Conservation (phyloP, 1,140 invertebrate genomes). For the Brachionus rotundiformis region DNA sequence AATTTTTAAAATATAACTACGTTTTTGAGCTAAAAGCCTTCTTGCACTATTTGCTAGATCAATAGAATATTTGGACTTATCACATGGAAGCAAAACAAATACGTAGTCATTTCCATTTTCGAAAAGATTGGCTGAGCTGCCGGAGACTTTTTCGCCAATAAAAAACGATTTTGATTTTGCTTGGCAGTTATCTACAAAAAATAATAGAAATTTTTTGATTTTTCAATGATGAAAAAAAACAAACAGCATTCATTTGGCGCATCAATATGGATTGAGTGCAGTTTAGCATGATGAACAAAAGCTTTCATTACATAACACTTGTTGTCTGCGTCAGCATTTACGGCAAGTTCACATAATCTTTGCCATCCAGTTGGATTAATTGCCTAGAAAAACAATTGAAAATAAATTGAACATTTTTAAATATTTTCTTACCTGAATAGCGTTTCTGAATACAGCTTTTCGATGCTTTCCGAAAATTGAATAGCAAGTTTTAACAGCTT, state of each 20-base stretch:
- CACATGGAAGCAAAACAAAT: constrained; percentile 46
- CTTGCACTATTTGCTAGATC: not conserved
- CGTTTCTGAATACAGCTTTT: constrained; percentile 3
- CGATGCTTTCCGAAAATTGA: constrained; percentile 40
- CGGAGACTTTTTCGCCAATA: not conserved
- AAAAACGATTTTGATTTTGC: constrained; percentile 7
- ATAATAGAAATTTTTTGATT: not conserved
- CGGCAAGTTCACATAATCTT: constrained; percentile 17
- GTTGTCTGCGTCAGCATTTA: constrained; percentile 7
- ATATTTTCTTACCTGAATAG: not conserved
- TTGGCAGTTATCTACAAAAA: constrained; percentile 16
- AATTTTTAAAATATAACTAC: not conserved
- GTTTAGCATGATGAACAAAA: constrained; percentile 27
- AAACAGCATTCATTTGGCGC: constrained; percentile 50
- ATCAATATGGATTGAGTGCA: constrained; percentile 5
- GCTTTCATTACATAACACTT: constrained; percentile 39
- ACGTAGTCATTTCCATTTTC: constrained; percentile 36
- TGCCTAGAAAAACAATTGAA: constrained; percentile 17
- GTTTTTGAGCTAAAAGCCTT: not conserved
- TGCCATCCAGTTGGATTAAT: constrained; percentile 37
- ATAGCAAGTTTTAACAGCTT: constrained; percentile 11
- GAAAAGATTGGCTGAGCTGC: not conserved
- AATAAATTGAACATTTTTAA: not conserved
- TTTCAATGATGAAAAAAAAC: too few species aligned
- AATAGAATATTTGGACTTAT: constrained; percentile 32